Evolutionary conservation across 64 coral and sea anemone species (phyloP).

Genomic region (Stichodactyla mertensii): DNA sequence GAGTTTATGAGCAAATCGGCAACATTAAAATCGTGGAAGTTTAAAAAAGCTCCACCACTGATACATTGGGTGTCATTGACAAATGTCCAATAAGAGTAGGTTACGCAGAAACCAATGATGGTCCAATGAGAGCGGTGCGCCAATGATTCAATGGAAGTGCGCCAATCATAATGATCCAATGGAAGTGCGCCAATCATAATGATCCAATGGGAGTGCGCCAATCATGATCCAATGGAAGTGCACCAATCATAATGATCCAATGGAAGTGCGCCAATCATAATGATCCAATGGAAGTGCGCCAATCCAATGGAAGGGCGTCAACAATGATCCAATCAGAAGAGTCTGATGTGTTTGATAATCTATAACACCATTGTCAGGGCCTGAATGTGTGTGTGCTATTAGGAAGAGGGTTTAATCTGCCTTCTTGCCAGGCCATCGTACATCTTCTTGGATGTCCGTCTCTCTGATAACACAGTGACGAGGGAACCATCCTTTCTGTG

Average conservation of each 20-base stretch:
- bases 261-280: background rate
- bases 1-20: too few species aligned
- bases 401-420: slow-evolving; percentile 2
- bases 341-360: background rate
- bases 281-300: background rate
- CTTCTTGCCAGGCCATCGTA: slow-evolving; percentile 18
- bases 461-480: slow-evolving; percentile 39
- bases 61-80: background rate
- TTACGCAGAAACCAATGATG: background rate
- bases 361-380: background rate
- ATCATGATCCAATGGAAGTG: background rate
- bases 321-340: background rate
- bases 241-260: background rate
- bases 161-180: background rate
- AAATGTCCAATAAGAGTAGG: background rate
- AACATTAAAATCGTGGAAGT: too few species aligned
- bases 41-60: too few species aligned
- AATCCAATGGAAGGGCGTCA: background rate
- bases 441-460: slow-evolving; percentile 16
- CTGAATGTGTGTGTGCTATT: background rate
- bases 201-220: background rate
- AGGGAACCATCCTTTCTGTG: slow-evolving; percentile 79
- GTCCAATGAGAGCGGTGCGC: too few species aligned
- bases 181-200: background rate
- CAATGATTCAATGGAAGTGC: background rate